Percentiles rank a stretch among this genome's conserved stretches.
phyloP scores from a whole-genome alignment of 1,140 invertebrate species.

The Procambarus clarkii region DNA sequence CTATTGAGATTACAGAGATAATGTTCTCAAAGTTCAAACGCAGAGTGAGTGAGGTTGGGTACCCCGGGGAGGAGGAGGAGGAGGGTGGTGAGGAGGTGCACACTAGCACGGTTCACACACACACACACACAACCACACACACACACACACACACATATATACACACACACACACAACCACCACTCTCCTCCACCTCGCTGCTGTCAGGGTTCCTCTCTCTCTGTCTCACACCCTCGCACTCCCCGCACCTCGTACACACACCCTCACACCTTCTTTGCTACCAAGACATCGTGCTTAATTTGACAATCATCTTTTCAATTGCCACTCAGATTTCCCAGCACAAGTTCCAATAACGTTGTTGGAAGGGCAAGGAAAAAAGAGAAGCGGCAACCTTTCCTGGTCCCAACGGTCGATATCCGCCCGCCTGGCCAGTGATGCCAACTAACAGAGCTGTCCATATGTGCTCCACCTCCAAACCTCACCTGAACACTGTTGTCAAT shows the following conservation, averaged over 20 bases:
- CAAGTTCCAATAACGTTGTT: conserved; percentile 17
- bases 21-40: conserved; percentile 35
- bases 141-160: background rate
- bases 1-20: conserved; percentile 39
- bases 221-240: background rate
- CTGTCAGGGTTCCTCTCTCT: background rate
- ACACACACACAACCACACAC: background rate
- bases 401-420: conserved; percentile 67
- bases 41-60: conserved; percentile 9
- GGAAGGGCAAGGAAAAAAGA: conserved; percentile 36
- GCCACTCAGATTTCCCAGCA: conserved; percentile 16
- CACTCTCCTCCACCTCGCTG: background rate
- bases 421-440: conserved; percentile 63
- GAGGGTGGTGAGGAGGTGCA: conserved; percentile 26
- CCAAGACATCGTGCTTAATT: background rate
- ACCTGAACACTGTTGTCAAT: conserved; percentile 24
- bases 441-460: conserved; percentile 48
- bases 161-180: conserved; percentile 5
- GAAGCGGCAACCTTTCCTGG: conserved; percentile 63
- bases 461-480: background rate
- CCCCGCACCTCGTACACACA: background rate
- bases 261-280: background rate
- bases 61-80: background rate
- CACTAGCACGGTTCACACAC: conserved; percentile 30
- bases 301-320: background rate